Evolutionary conservation across 2,888 invertebrate genomes (phyloP).

Genomic region (Amorpha juglandis): DNA sequence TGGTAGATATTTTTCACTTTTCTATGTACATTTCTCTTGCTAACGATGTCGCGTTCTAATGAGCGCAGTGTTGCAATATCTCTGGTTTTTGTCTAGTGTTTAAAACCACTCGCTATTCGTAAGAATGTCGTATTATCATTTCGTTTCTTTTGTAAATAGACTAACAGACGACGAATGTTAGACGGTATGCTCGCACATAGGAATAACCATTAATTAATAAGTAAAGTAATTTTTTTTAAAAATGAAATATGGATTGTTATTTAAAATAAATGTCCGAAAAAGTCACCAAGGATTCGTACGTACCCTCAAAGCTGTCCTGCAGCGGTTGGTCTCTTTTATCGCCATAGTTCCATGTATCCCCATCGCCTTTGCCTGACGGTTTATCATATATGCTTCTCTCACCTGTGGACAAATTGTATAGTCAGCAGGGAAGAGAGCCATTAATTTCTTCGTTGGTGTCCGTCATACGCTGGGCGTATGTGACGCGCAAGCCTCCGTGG

Average conservation of each 20-base stretch:
- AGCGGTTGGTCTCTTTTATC: conserved; percentile 44
- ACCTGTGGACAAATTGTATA: conserved; percentile 43
- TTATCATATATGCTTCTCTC: conserved; percentile 56
- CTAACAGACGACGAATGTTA: background rate
- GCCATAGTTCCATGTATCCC: conserved; percentile 31
- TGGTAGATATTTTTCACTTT: conserved; percentile 28
- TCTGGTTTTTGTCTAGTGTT: background rate
- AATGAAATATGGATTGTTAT: too few species aligned
- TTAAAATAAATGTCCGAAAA: too few species aligned
- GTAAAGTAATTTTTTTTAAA: too few species aligned
- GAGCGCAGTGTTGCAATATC: background rate
- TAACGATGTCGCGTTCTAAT: conserved; percentile 19
- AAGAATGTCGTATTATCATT: background rate
- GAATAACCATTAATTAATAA: too few species aligned
- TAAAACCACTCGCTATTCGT: background rate
- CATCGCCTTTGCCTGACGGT: conserved; percentile 32
- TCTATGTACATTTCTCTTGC: conserved; percentile 25
- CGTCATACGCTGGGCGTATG: too few species aligned
- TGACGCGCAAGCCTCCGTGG: too few species aligned
- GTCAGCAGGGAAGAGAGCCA: too few species aligned
- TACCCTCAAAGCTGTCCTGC: conserved; percentile 34
- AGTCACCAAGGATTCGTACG: too few species aligned
- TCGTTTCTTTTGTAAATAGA: background rate
- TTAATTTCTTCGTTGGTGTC: too few species aligned
- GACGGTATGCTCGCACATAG: background rate